Percentiles rank a stretch among this genome's conserved stretches.
phyloP scores from a whole-genome alignment of 2,113 vertebrate genomes.

The Malurus alboscapulatus region DNA sequence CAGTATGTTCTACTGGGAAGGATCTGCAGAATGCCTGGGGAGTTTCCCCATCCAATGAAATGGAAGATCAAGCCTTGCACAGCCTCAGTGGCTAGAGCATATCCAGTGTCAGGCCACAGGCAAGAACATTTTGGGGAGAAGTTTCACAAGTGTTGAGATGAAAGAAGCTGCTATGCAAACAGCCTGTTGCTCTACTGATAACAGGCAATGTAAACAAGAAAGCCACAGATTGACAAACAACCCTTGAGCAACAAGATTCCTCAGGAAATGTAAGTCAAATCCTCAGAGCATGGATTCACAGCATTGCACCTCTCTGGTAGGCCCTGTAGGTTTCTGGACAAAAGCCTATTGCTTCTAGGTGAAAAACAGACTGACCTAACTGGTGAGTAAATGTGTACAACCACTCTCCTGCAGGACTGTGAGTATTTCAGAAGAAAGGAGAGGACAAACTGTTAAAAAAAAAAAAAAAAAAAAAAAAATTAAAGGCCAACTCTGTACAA shows the following conservation, averaged over 20 bases:
- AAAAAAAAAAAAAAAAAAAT: too few species aligned
- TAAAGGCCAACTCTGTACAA: background rate
- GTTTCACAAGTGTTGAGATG: background rate
- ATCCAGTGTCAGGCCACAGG: background rate
- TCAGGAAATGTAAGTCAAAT: background rate
- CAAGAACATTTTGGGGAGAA: background rate
- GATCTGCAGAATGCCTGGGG: background rate
- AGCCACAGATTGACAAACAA: background rate
- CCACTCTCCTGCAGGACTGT: background rate
- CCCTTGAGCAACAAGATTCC: background rate
- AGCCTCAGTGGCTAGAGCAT: background rate
- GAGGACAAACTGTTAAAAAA: background rate
- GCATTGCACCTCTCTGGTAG: background rate
- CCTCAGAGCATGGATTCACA: background rate
- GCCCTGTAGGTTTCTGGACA: background rate
- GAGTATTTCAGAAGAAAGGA: background rate
- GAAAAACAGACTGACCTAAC: background rate
- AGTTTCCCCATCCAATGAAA: background rate
- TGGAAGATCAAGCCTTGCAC: background rate
- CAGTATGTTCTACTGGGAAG: background rate
- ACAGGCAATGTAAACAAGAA: slow-evolving; percentile 15
- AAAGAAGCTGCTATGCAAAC: slow-evolving; percentile 8
- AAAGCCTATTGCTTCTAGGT: background rate
- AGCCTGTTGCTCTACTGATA: slow-evolving; percentile 14
- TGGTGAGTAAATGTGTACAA: background rate